Percentiles rank a stretch among this genome's conserved stretches.
Conservation (phyloP, 2,797 vertebrate species). For the Sebastes iracundus region DNA sequence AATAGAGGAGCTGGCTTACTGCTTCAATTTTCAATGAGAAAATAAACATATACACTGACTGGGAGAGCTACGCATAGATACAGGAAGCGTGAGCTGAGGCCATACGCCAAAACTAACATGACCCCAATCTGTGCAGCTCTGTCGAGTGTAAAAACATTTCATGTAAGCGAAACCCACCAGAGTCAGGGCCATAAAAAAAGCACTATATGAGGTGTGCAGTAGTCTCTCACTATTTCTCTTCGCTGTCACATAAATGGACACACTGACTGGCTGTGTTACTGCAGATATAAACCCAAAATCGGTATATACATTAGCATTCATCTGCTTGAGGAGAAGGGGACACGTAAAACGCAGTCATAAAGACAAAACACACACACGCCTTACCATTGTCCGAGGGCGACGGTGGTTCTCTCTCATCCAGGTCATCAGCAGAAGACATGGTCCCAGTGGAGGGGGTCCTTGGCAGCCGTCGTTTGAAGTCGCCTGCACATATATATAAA, state of each 20-base stretch:
- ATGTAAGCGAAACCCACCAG: slow-evolving; percentile 16
- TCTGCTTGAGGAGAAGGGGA: slow-evolving; percentile 77
- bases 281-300: slow-evolving; percentile 14
- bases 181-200: neutral
- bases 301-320: slow-evolving; percentile 64
- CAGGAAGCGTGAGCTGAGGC: slow-evolving; percentile 55
- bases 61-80: slow-evolving; percentile 34
- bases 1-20: neutral
- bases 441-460: slow-evolving; percentile 98
- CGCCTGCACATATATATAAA: slow-evolving; percentile 79
- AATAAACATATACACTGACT: slow-evolving; percentile 31
- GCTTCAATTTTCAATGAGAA: slow-evolving; percentile 20
- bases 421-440: slow-evolving; percentile 98
- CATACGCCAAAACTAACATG: slow-evolving; percentile 56
- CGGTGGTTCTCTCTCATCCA: slow-evolving; percentile 94
- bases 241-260: slow-evolving; percentile 6
- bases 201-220: neutral
- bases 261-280: neutral
- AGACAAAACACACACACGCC: neutral
- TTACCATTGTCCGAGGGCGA: slow-evolving; percentile 95
- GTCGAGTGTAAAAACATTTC: slow-evolving; percentile 45
- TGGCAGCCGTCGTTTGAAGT: slow-evolving; percentile 95
- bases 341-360: neutral
- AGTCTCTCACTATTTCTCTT: slow-evolving; percentile 6
- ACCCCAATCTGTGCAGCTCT: slow-evolving; percentile 34